A percentile compares a stretch with the other conserved stretches of the same genome.
phyloP scores from a whole-genome alignment of 2,113 vertebrate genomes.

The Ploceus nigricollis region DNA sequence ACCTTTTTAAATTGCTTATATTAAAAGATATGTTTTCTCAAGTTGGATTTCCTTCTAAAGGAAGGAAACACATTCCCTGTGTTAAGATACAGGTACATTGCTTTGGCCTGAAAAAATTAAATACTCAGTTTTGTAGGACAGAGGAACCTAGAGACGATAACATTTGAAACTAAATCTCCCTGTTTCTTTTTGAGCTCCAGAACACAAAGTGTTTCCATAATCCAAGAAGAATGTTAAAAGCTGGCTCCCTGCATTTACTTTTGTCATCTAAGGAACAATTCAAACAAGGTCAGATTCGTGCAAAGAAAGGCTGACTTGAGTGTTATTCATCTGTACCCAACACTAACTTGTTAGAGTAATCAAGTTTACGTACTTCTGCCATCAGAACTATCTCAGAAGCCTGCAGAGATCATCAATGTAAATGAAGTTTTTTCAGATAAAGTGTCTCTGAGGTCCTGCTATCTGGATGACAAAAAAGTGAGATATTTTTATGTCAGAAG shows the following conservation, averaged over 20 bases:
- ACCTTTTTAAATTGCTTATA: background rate
- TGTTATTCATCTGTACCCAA: background rate
- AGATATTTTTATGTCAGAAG: background rate
- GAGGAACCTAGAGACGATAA: accelerated
- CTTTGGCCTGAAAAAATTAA: background rate
- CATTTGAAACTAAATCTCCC: background rate
- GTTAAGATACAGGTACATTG: background rate
- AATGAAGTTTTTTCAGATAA: background rate
- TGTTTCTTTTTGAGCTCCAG: background rate
- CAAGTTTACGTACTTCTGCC: background rate
- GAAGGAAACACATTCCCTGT: background rate
- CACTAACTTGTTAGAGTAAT: background rate
- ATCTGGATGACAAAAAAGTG: background rate
- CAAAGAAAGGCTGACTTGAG: background rate
- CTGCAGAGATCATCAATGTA: background rate
- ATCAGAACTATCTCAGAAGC: background rate
- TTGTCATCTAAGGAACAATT: background rate
- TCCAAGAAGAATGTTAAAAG: background rate
- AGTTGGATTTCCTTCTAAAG: background rate
- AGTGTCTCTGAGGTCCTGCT: background rate
- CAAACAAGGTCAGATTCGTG: background rate
- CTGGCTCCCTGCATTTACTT: background rate
- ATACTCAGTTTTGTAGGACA: background rate
- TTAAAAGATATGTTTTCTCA: background rate
- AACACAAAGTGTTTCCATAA: background rate